A percentile compares a stretch with the other conserved stretches of the same genome.
Evolutionary conservation across 1,140 invertebrate genomes (phyloP).

Genomic region (Brachionus rubens): DNA sequence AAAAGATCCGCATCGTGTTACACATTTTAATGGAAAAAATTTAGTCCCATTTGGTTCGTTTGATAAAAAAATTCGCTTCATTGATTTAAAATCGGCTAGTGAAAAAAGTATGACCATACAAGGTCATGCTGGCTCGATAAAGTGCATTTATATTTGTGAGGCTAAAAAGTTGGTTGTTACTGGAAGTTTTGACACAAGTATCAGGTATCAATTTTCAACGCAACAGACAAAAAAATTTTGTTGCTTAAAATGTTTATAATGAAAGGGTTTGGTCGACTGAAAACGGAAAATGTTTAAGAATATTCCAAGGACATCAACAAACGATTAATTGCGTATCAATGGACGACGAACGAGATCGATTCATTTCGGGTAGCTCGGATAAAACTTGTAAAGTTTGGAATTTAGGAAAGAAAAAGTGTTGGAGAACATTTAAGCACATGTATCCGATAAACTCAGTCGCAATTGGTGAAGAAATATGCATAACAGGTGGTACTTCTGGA

Average conservation of each 20-base stretch:
- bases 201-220: constrained; percentile 47
- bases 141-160: constrained; percentile 54
- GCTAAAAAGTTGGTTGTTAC: constrained; percentile 49
- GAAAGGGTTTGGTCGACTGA: constrained; percentile 56
- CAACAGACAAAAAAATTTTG: background rate
- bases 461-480: constrained; percentile 52
- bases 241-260: background rate
- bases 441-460: constrained; percentile 54
- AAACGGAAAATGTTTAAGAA: constrained; percentile 57
- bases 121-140: constrained; percentile 59
- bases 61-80: constrained; percentile 56
- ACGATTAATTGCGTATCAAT: constrained; percentile 54
- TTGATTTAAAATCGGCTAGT: constrained; percentile 54
- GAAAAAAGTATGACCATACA: constrained; percentile 52
- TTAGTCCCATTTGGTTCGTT: constrained; percentile 55
- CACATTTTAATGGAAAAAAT: constrained; percentile 51
- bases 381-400: constrained; percentile 55
- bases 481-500: constrained; percentile 56
- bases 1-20: constrained; percentile 52
- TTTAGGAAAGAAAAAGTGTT: constrained; percentile 55
- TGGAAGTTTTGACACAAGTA: constrained; percentile 60
- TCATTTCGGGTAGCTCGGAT: constrained; percentile 31
- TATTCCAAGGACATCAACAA: constrained; percentile 58
- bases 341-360: constrained; percentile 25
- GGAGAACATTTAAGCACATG: constrained; percentile 55